Percentiles rank a stretch among this genome's conserved stretches.
Conservation (phyloP, 2,888 invertebrate species). For the Microplitis deprimator region DNA sequence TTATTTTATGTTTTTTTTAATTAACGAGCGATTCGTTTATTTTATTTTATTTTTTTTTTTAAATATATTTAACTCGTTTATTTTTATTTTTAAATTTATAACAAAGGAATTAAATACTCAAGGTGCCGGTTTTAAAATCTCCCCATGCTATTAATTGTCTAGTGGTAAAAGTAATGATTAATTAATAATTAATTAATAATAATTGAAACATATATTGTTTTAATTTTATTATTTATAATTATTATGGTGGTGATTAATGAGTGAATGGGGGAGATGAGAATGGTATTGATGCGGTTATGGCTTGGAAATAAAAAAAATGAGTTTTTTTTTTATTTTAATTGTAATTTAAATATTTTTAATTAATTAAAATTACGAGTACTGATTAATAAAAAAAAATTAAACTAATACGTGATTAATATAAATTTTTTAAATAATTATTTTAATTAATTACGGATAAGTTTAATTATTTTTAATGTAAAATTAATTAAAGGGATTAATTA, state of each 20-base stretch:
- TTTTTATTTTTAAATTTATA: background rate
- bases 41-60: conserved; percentile 39
- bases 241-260: conserved; percentile 44
- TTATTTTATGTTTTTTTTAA: background rate
- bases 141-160: conserved; percentile 26
- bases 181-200: conserved; percentile 38
- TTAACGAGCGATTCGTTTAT: conserved; percentile 47
- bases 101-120: background rate
- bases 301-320: background rate
- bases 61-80: conserved; percentile 3
- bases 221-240: conserved; percentile 45
- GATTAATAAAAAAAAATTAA: no score
- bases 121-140: background rate
- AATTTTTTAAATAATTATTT: no score
- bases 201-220: conserved; percentile 2
- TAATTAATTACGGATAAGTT: no score
- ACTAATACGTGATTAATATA: no score
- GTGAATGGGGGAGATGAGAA: conserved; percentile 43
- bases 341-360: no score
- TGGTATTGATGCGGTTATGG: conserved; percentile 16
- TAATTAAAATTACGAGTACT: no score
- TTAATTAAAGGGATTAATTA: no score
- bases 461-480: no score
- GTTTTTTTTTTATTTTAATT: no score
- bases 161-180: background rate